phyloP scores from a whole-genome alignment of 2,888 invertebrate genomes.

The Malachius bipustulatus region DNA sequence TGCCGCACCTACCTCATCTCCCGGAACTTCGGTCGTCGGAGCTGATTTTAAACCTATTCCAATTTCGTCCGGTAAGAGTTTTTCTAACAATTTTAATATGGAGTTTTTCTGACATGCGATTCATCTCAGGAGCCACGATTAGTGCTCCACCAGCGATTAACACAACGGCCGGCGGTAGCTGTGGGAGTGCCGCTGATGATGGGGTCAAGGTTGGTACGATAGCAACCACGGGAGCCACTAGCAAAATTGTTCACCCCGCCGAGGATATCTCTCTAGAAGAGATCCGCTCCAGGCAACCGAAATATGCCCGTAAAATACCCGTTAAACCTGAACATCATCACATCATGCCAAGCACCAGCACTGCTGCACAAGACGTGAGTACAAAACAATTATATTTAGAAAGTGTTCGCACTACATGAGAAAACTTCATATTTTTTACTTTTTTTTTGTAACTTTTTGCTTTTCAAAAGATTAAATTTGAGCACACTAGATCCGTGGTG shows the following conservation, averaged over 20 bases:
- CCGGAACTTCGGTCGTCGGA: conserved; percentile 42
- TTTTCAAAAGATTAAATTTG: no score
- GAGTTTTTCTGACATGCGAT: no score
- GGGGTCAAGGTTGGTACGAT: conserved; percentile 43
- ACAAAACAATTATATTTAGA: no score
- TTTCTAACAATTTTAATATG: no score
- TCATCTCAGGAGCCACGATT: conserved; percentile 55
- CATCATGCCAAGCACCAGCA: conserved; percentile 27
- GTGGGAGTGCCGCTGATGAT: conserved; percentile 17
- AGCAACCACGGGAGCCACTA: conserved; percentile 69
- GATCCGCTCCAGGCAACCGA: conserved; percentile 56
- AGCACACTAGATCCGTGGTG: no score
- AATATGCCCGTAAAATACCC: conserved; percentile 42
- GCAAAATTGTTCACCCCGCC: conserved; percentile 86
- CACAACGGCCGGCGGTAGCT: conserved; percentile 28
- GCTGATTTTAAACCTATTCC: conserved; percentile 46
- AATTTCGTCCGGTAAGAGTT: conserved; percentile 30
- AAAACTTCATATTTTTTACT: no score
- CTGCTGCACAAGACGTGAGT: conserved; percentile 34
- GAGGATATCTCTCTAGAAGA: conserved; percentile 88
- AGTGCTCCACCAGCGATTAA: conserved; percentile 58
- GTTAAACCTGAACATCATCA: conserved; percentile 30
- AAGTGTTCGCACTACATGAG: no score
- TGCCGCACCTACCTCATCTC: conserved; percentile 52
- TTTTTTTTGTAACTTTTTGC: no score